Evolutionary conservation across 1,140 invertebrate species (phyloP), one percentile per base, ranked within the genome.

Genomic region (Drosophila asahinai): DNA sequence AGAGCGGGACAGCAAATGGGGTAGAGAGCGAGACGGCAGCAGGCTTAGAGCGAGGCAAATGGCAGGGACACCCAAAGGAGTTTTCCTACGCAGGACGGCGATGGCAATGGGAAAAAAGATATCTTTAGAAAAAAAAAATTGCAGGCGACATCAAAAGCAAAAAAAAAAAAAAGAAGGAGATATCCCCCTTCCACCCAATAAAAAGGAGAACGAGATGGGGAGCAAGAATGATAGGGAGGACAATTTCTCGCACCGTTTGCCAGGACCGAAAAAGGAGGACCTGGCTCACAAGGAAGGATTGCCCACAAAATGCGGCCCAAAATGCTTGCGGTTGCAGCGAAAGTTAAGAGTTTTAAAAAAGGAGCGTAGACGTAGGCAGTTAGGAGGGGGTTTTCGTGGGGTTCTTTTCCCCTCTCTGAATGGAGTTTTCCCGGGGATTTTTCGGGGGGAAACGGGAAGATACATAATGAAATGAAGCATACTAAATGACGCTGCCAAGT

Each of bases 401-500:
- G 7, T 11, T n/a, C 38, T 55, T 55, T 25, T 11, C 6, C 2
- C 2, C 22, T 11, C 33, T 19, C 27, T 65, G 15, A 2, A 22
- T 33, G 51, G 58, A n/a, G 36, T 25, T 14, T 36, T 27, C 33
- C 38, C 19, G 42, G 58, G 19, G 22, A n/a, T 22, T 49, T 33
- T 38, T 7, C 27, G 45, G 36, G 52, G 42, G 22, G 25, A 43
- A 47, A 54, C 49, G 65, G 59, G 48, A 61, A 55, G 62, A 68
- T 57, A 89, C 79, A 81, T 87, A 87, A 87, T 87, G 84, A 87
- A 87, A 87, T 87, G 84, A 87, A 87, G 84, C 84, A 87, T 87
- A 89, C 84, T 89, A 87, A 87, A 87, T 87, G 84, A 87, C 77
- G 65, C 81, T 87, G 84, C 84, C 89, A 87, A 87, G 84, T 89